phyloP scores from a whole-genome alignment of 2,888 invertebrate genomes.

The Acleris holmiana region DNA sequence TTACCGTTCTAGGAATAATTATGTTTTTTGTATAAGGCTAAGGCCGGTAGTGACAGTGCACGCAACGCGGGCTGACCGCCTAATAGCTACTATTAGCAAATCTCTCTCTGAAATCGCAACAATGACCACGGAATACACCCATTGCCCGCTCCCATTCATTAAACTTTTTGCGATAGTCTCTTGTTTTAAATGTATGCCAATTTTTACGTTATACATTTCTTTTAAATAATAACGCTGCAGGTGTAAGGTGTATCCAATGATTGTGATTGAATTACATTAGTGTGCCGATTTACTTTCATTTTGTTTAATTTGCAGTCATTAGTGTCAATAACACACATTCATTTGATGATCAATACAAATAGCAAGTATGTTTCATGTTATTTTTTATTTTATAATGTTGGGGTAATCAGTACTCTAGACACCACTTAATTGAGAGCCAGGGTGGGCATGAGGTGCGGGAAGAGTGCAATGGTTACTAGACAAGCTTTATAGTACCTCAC shows the following conservation, averaged over 20 bases:
- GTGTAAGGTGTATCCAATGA: constrained; percentile 60
- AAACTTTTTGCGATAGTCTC: constrained; percentile 70
- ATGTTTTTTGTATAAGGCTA: constrained; percentile 67
- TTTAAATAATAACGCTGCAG: constrained; percentile 63
- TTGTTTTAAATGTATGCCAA: constrained; percentile 73
- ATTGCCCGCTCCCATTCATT: constrained; percentile 74
- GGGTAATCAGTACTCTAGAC: too few relatives aligned
- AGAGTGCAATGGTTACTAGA: too few relatives aligned
- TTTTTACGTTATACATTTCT: constrained; percentile 56
- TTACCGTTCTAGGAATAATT: constrained; percentile 80
- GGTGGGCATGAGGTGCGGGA: too few relatives aligned
- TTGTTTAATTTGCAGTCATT: constrained; percentile 19
- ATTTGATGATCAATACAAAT: neutral
- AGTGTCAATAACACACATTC: constrained; percentile 21
- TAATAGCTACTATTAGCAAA: constrained; percentile 79
- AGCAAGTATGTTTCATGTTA: too few relatives aligned
- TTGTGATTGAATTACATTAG: constrained; percentile 73
- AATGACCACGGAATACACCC: constrained; percentile 79
- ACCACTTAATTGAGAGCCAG: too few relatives aligned
- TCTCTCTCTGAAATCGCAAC: constrained; percentile 77
- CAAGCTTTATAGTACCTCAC: too few relatives aligned
- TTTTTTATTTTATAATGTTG: too few relatives aligned
- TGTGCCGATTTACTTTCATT: constrained; percentile 53
- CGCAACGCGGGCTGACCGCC: constrained; percentile 62
- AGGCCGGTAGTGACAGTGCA: constrained; percentile 73